phyloP scores from a whole-genome alignment of 1,140 invertebrate genomes.

The Brachionus sp. region DNA sequence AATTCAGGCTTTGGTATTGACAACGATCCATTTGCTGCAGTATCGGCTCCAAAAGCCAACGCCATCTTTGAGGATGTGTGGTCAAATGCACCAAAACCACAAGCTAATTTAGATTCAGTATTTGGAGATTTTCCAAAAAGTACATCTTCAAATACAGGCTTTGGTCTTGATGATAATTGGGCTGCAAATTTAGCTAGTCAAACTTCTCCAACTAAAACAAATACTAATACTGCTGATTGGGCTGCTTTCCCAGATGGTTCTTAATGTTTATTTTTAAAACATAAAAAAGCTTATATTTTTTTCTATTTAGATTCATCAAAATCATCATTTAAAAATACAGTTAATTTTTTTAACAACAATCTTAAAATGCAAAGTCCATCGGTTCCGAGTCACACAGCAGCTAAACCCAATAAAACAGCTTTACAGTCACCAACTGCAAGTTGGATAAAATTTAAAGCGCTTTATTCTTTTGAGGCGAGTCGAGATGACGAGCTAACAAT shows the following conservation, averaged over 20 bases:
- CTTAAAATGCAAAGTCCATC: constrained; percentile 18
- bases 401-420: constrained; percentile 8
- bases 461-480: constrained; percentile 88
- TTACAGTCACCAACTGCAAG: constrained; percentile 49
- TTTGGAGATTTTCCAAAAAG: constrained; percentile 16
- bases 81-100: background rate
- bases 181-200: background rate
- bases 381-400: background rate
- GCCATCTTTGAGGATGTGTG: background rate
- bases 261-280: background rate
- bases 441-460: constrained; percentile 74
- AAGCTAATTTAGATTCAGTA: background rate
- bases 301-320: background rate
- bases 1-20: background rate
- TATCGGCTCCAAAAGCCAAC: background rate
- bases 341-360: constrained; percentile 14
- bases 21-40: background rate
- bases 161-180: constrained; percentile 22
- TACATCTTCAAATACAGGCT: background rate
- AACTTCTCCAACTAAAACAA: constrained; percentile 1
- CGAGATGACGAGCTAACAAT: constrained; percentile 90
- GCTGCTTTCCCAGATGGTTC: constrained; percentile 15
- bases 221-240: constrained; percentile 24
- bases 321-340: background rate
- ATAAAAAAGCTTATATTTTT: background rate